phyloP scores from a whole-genome alignment of 2,113 vertebrate genomes.

The Tichodroma muraria region DNA sequence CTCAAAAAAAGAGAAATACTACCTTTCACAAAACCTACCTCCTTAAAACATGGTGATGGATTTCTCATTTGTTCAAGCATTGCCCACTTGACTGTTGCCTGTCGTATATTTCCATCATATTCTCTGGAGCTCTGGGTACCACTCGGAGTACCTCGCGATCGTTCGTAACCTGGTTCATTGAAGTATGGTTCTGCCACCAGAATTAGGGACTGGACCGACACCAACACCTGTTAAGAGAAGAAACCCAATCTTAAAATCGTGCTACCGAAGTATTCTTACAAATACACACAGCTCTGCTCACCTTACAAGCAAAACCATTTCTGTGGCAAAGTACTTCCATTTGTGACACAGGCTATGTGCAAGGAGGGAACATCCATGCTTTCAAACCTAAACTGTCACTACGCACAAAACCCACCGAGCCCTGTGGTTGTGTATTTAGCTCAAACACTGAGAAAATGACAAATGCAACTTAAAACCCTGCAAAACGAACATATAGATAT shows the following conservation, averaged over 20 bases:
- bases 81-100: slow-evolving; percentile 97
- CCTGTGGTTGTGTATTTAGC: not conserved
- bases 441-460: not conserved
- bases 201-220: slow-evolving; percentile 97
- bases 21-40: slow-evolving; percentile 72
- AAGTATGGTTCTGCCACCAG: slow-evolving; percentile 97
- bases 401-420: accelerated
- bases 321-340: not conserved
- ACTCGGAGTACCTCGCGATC: slow-evolving; percentile 92
- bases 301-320: not conserved
- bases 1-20: not conserved
- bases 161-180: slow-evolving; percentile 96
- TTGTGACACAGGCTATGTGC: not conserved
- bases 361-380: accelerated
- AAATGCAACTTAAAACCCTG: not conserved
- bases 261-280: not conserved
- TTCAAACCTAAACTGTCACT: not conserved
- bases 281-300: not conserved
- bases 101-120: slow-evolving; percentile 96
- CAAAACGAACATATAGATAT: not conserved
- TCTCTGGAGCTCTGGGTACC: slow-evolving; percentile 97
- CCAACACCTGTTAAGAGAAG: slow-evolving; percentile 81
- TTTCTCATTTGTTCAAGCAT: slow-evolving; percentile 98
- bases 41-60: slow-evolving; percentile 96
- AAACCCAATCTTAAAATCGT: not conserved